Conservation (phyloP, 2,888 invertebrate species). For the Yponomeuta malinellus region DNA sequence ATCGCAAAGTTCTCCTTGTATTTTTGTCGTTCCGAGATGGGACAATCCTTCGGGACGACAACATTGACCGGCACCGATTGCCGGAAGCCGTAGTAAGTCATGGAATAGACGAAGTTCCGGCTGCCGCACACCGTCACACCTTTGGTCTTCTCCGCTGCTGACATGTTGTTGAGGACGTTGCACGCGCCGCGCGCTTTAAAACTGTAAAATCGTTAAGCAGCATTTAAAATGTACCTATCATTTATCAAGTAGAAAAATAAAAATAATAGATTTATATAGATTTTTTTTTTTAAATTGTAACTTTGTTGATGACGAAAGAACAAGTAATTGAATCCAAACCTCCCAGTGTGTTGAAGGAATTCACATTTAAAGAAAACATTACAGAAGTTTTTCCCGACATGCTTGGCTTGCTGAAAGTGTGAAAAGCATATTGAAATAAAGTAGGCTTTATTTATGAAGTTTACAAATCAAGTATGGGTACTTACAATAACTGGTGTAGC, state of each 20-base stretch:
- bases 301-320: background rate
- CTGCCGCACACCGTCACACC: slow-evolving; percentile 43
- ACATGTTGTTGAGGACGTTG: slow-evolving; percentile 34
- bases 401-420: background rate
- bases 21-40: slow-evolving; percentile 32
- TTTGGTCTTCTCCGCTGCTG: slow-evolving; percentile 34
- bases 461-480: slow-evolving; percentile 12
- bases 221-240: background rate
- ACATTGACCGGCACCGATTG: slow-evolving; percentile 44
- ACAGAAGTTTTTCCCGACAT: background rate
- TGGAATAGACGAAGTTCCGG: slow-evolving; percentile 39
- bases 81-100: slow-evolving; percentile 39
- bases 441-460: background rate
- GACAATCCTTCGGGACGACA: slow-evolving; percentile 38
- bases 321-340: slow-evolving; percentile 54
- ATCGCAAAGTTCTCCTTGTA: slow-evolving; percentile 33
- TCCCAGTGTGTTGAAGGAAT: slow-evolving; percentile 87
- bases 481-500: slow-evolving; percentile 43
- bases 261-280: too few species aligned
- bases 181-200: slow-evolving; percentile 46
- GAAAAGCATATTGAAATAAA: background rate
- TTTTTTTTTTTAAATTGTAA: too few species aligned
- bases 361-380: slow-evolving; percentile 86
- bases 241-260: background rate
- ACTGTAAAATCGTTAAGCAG: slow-evolving; percentile 23